These are phyloP conservation scores for Ferdinandea cuprea DNA, from an alignment of 2,888 invertebrate genomes.

Conservation along the genomic window DNA sequence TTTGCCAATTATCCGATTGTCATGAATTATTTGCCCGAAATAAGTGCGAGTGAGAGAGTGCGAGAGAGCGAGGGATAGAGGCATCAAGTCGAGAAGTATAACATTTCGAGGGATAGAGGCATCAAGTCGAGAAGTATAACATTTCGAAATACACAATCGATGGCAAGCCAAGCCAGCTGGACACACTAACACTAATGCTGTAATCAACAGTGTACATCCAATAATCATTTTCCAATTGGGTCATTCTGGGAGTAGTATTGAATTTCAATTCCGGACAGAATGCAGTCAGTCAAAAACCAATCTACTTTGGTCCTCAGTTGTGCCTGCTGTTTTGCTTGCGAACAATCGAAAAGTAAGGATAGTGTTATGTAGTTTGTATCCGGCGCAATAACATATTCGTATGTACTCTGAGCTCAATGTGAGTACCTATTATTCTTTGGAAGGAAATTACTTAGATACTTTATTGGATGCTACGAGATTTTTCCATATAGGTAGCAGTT, in stretches of 20 bases:
- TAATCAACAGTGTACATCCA: conserved; percentile 54
- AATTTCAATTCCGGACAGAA: conserved; percentile 27
- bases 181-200: conserved; percentile 23
- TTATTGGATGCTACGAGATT: too few relatives aligned
- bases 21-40: conserved; percentile 55
- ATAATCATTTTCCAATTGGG: conserved; percentile 59
- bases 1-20: conserved; percentile 47
- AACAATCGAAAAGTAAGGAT: not conserved
- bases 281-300: conserved; percentile 25
- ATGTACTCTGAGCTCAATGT: too few relatives aligned
- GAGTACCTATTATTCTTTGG: not conserved
- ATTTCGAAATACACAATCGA: not conserved
- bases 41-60: too few relatives aligned
- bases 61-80: too few relatives aligned
- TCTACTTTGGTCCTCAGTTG: not conserved
- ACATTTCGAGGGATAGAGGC: conserved; percentile 32
- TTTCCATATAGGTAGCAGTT: too few relatives aligned
- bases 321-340: not conserved
- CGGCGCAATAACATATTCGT: not conserved
- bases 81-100: conserved; percentile 47
- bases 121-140: conserved; percentile 48
- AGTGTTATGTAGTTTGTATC: not conserved
- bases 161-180: too few relatives aligned
- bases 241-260: conserved; percentile 35
- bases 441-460: too few relatives aligned